Evolutionary conservation across 2,797 vertebrate genomes (phyloP), one percentile per base, ranked within the genome.

Genomic region (Stomatorhinus walkeri): DNA sequence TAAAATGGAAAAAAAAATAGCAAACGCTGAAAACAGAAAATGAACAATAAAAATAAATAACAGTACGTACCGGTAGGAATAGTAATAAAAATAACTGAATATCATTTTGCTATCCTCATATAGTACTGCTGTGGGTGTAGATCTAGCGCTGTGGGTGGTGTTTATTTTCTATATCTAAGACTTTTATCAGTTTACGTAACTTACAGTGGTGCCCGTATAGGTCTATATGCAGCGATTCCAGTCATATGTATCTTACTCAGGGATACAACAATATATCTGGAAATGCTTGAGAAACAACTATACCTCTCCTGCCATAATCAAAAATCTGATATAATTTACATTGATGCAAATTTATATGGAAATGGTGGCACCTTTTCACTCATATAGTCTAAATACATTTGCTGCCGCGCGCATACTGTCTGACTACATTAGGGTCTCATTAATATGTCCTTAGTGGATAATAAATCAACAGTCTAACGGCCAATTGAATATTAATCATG

Each of bases 21-120:
- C 76, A 81, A 81, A 46, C 36, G 36, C 76, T 46, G 76, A 81
- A 81, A 40, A 43, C 72, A 81, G 76, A 81, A 81, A 81, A 81
- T 81, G 40, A 81, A 81, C 40, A 81, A 81, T 81, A 81, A 81
- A 81, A 81, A 81, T 81, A 81, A 81, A 81, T 81, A 81, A 81
- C 19, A 81, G 76, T 81, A 43, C 36, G 72, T 79, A 46, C 36
- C 76, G 8, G 76, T 81, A 46, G 76, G 76, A 43, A 81, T 81
- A 81, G 16, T 81, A 81, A 81, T 81, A 81, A 81, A 81, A 81
- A 81, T 81, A 81, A 46, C 76, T 46, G 76, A 81, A 81, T 81
- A 81, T 43, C 76, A 81, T 81, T 81, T 81, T 81, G 76, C 76
- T 81, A 81, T 46, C 76, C 76, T 81, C 76, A 81, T 81, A 81